Base-by-base conservation (phyloP, 2,888 invertebrate genomes). In the Phragmatobia fuliginosa region DNA sequence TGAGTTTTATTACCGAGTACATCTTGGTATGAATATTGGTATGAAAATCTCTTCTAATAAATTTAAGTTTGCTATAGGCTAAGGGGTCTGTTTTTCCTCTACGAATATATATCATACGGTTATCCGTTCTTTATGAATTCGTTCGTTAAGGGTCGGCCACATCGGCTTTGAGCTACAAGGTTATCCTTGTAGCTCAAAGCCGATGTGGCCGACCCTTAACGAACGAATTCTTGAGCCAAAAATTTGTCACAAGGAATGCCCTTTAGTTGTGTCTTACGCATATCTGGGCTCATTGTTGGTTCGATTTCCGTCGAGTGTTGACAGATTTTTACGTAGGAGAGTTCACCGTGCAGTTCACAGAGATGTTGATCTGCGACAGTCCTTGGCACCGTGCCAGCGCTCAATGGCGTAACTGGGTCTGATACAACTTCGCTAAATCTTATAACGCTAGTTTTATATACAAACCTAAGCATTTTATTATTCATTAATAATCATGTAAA, bases 341-440 rank as follows among this genome's bases (percentile, higher is more conserved):
- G 90, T 88, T 88, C 87, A 88, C 72, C 81, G 10, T n/a, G 82
- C 86, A 84, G 88, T 86, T 87, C 85, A 86, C 72, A 75, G 83
- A 75, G 73, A 73, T 79, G 78, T 78, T 79, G 76, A 72, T 76
- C 76, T 75, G 79, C 58, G 71, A 74, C 76, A 82, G 56, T 84
- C 84, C 84, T 84, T 92, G 92, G 92, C 90, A 66, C 62, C 49
- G 32, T 70, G 89, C 92, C 92, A 92, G 74, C 6, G 14, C 10
- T 31, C 80, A 80, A 81, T 91, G 87, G 87, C 87, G 90, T 89
- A 89, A 92, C 80, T 78, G 79, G 80, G 81, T 82, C 79, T 87
- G 78, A 73, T 78, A 69, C 67, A 81, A 79, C 79, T 79, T 78
- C 77, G 82, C 78, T 75, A 85, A 85, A 76, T 80, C 77, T 82